Percentiles rank a stretch among this genome's conserved stretches.
Conservation (phyloP, 2,113 vertebrate genomes). For the Psammodynastes pulverulentus region DNA sequence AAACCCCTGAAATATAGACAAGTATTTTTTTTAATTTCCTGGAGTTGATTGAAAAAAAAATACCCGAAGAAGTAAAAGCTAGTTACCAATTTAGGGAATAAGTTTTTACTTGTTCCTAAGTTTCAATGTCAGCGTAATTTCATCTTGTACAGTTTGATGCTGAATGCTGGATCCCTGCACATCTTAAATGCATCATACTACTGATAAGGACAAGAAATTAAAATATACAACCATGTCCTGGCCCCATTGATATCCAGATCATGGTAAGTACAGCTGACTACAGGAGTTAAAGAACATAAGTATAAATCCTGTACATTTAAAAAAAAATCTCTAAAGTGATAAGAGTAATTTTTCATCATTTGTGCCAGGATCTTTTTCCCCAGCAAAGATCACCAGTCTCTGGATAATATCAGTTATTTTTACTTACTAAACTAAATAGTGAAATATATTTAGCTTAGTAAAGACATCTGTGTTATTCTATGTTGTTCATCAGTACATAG, state of each 20-base stretch:
- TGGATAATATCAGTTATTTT: not conserved
- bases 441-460: not conserved
- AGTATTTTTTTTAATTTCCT: not conserved
- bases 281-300: not conserved
- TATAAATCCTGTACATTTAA: fast-evolving
- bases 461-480: not conserved
- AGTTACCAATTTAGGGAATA: not conserved
- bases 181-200: not conserved
- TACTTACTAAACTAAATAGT: not conserved
- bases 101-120: not conserved
- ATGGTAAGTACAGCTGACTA: not conserved
- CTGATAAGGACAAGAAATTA: not conserved
- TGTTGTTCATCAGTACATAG: not conserved
- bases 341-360: not conserved
- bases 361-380: fast-evolving
- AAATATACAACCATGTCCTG: not conserved
- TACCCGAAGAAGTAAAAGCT: not conserved
- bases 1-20: not conserved
- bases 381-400: fast-evolving
- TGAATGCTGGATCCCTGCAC: not conserved
- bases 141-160: not conserved
- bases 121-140: not conserved
- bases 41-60: no score
- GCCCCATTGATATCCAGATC: not conserved
- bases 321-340: fast-evolving